Percentiles rank a stretch among this genome's conserved stretches.
Evolutionary conservation across 2,888 invertebrate species (phyloP).

Genomic region (Laothoe populi): DNA sequence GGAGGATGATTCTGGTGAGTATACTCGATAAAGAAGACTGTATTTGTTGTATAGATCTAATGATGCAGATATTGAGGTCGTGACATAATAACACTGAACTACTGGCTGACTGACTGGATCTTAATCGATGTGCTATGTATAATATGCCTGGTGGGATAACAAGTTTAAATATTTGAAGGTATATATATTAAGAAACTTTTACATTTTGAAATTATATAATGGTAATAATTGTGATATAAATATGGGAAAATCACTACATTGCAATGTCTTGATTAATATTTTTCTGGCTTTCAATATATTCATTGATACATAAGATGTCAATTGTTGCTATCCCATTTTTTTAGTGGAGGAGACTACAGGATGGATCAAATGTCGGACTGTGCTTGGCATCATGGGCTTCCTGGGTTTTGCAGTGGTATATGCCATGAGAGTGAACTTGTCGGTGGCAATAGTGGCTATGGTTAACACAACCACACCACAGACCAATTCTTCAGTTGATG

Average conservation of each 20-base stretch:
- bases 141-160: too few species aligned
- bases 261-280: not conserved
- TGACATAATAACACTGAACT: conserved; percentile 19
- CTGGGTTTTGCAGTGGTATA: conserved; percentile 95
- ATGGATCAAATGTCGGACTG: conserved; percentile 89
- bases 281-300: too few species aligned
- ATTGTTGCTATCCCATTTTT: conserved; percentile 38
- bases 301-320: too few species aligned
- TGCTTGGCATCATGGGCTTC: conserved; percentile 93
- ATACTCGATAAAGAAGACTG: not conserved
- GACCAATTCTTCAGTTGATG: conserved; percentile 83
- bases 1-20: conserved; percentile 62
- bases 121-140: not conserved
- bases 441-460: conserved; percentile 98
- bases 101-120: not conserved
- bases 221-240: too few species aligned
- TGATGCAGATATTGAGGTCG: conserved; percentile 22
- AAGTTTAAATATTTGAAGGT: too few species aligned
- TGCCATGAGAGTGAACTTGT: conserved; percentile 95
- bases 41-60: not conserved
- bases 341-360: conserved; percentile 86
- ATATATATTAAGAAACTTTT: too few species aligned
- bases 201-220: too few species aligned
- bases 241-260: too few species aligned
- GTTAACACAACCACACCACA: conserved; percentile 89